A percentile compares a stretch with the other conserved stretches of the same genome.
phyloP scores from a whole-genome alignment of 2,113 vertebrate species.

The Pluvianellus socialis region DNA sequence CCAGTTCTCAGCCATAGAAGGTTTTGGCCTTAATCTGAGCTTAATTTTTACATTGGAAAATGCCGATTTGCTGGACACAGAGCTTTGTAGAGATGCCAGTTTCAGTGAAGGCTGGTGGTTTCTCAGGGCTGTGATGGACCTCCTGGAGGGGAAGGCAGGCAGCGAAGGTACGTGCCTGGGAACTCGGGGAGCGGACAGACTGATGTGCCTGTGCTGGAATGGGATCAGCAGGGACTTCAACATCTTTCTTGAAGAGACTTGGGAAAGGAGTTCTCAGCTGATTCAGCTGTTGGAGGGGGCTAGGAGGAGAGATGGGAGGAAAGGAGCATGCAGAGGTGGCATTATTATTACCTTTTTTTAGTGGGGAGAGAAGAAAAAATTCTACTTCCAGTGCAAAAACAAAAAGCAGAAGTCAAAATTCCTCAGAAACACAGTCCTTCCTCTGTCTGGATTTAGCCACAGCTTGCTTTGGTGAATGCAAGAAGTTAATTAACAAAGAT shows the following conservation, averaged over 20 bases:
- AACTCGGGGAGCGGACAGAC: neutral
- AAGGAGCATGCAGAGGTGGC: neutral
- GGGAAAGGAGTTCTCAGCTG: neutral
- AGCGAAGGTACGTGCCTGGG: neutral
- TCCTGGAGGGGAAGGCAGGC: neutral
- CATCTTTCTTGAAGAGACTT: neutral
- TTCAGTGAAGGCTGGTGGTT: neutral
- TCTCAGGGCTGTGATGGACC: neutral
- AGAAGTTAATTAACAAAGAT: neutral
- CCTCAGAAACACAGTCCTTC: neutral
- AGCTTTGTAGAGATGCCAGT: neutral
- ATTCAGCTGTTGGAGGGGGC: neutral
- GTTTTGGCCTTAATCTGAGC: neutral
- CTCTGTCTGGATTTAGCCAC: neutral
- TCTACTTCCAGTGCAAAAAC: neutral
- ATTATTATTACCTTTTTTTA: neutral
- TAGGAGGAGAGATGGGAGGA: neutral
- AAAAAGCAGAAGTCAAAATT: neutral
- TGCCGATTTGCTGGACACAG: neutral
- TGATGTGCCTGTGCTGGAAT: neutral
- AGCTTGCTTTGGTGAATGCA: neutral
- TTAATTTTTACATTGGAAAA: neutral
- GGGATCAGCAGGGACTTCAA: neutral
- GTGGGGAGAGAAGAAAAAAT: neutral
- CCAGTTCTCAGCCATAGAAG: neutral